Evolutionary conservation across 1,140 invertebrate genomes (phyloP).

Genomic region (Nasonia longicornis): DNA sequence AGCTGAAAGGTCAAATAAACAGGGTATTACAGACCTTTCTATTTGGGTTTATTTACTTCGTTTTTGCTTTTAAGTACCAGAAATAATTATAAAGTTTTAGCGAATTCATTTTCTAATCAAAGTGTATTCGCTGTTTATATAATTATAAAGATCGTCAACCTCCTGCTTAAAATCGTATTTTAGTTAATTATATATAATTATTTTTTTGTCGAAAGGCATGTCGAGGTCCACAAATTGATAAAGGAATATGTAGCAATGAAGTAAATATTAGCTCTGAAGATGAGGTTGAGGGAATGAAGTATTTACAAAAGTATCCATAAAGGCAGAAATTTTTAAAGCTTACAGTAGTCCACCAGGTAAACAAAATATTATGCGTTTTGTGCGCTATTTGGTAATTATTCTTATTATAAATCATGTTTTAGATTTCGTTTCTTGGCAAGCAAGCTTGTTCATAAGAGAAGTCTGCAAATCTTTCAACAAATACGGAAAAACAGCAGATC

Average conservation of each 20-base stretch:
- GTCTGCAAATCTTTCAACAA: neutral
- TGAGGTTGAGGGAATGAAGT: neutral
- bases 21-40: no score
- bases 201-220: conserved; percentile 68
- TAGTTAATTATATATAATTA: neutral
- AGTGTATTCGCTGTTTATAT: no score
- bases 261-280: neutral
- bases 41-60: no score
- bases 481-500: neutral
- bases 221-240: conserved; percentile 68
- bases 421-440: conserved; percentile 5
- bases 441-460: neutral
- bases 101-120: no score
- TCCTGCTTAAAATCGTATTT: neutral
- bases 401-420: neutral
- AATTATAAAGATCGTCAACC: no score
- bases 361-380: neutral
- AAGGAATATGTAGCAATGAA: conserved; percentile 52
- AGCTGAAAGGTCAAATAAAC: no score
- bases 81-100: no score
- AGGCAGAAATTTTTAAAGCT: conserved; percentile 17
- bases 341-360: conserved; percentile 9
- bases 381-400: neutral
- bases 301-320: neutral
- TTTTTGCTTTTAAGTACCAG: no score